Conservation (phyloP, 2,888 invertebrate species). For the Lasioglossum villosulum region DNA sequence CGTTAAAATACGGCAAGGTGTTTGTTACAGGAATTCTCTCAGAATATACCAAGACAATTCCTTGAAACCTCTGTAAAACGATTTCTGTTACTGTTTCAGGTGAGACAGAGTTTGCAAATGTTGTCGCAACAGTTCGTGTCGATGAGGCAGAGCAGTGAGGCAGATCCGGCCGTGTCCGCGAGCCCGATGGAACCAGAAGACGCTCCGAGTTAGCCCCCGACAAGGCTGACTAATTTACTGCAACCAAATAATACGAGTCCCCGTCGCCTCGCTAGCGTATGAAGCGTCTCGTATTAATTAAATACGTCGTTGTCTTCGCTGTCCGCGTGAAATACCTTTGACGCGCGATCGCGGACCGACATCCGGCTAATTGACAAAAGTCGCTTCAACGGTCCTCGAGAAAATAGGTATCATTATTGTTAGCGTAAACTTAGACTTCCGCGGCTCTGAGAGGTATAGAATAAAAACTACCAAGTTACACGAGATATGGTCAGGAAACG, state of each 20-base stretch:
- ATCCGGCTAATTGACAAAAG: constrained; percentile 42
- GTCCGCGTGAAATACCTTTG: constrained; percentile 29
- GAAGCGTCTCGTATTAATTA: constrained; percentile 73
- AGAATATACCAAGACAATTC: no score
- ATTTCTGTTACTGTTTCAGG: constrained; percentile 85
- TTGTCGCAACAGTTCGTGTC: constrained; percentile 87
- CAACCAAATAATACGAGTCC: constrained; percentile 76
- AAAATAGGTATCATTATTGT: constrained; percentile 64
- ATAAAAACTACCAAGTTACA: constrained; percentile 52
- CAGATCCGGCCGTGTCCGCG: constrained; percentile 68
- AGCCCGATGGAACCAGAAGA: constrained; percentile 76
- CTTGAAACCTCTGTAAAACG: neutral
- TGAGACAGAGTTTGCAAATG: constrained; percentile 92
- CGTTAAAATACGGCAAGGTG: no score
- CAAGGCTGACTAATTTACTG: constrained; percentile 65
- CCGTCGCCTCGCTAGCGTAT: constrained; percentile 79
- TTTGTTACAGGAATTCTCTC: no score
- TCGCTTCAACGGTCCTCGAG: constrained; percentile 49
- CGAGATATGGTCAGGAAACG: constrained; percentile 35
- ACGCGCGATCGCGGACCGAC: constrained; percentile 31
- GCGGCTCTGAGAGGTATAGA: constrained; percentile 54
- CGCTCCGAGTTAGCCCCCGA: constrained; percentile 81
- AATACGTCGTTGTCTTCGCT: constrained; percentile 46
- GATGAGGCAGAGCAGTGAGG: constrained; percentile 75
- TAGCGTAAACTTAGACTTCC: constrained; percentile 71